A percentile compares a stretch with the other conserved stretches of the same genome.
Evolutionary conservation across 2,113 vertebrate species (phyloP).

Genomic region (Pangasianodon gigas): DNA sequence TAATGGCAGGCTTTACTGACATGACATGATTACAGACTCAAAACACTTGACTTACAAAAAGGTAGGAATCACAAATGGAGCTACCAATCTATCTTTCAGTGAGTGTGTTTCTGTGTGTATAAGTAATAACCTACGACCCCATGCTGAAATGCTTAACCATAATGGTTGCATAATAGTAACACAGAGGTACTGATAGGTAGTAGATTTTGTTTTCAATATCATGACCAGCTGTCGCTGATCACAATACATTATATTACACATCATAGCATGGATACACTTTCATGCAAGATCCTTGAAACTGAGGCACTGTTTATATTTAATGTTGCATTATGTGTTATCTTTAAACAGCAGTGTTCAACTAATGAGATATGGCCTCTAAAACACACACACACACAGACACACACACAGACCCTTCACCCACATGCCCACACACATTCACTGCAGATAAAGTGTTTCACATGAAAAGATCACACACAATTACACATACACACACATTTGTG

Average conservation of each 20-base stretch:
- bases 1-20: neutral
- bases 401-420: neutral
- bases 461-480: neutral
- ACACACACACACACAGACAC: neutral
- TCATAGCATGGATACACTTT: neutral
- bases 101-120: neutral
- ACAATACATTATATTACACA: neutral
- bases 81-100: neutral
- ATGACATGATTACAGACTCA: neutral
- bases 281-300: neutral
- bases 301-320: neutral
- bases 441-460: neutral
- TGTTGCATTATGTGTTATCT: neutral
- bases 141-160: neutral
- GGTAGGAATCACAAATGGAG: neutral
- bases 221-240: neutral
- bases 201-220: neutral
- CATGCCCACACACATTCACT: slow-evolving; percentile 4
- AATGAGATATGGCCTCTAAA: neutral
- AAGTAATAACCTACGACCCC: neutral
- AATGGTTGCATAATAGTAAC: neutral
- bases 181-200: neutral
- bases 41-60: neutral
- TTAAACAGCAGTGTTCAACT: neutral
- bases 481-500: slow-evolving; percentile 10